phyloP scores from a whole-genome alignment of 2,797 vertebrate genomes.

The Xenops minutus region DNA sequence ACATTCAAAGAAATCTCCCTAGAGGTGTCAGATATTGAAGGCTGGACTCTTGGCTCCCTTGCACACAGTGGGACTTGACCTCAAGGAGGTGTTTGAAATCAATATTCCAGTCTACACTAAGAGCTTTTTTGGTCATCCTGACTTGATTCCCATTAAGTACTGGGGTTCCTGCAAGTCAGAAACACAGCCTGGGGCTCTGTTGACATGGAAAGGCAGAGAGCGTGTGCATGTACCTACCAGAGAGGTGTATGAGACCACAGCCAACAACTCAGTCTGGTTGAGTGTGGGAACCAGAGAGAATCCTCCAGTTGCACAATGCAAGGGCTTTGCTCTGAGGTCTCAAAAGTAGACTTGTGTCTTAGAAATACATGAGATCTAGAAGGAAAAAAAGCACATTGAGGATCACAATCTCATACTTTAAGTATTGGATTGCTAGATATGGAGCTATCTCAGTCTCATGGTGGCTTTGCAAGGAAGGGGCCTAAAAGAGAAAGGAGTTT shows the following conservation, averaged over 20 bases:
- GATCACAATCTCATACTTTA: neutral
- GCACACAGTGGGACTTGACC: neutral
- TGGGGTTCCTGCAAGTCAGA: neutral
- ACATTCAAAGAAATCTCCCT: neutral
- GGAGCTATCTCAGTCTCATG: neutral
- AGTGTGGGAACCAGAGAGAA: neutral
- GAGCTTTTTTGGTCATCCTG: neutral
- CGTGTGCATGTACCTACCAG: rapidly evolving
- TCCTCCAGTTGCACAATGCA: neutral
- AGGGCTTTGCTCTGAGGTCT: neutral
- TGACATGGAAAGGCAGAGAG: neutral
- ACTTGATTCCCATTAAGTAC: neutral
- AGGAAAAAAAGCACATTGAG: neutral
- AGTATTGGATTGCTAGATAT: neutral
- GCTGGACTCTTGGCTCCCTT: neutral
- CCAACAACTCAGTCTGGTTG: neutral
- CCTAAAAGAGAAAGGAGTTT: neutral
- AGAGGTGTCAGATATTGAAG: neutral
- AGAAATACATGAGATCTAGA: neutral
- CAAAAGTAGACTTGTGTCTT: neutral
- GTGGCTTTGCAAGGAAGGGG: neutral
- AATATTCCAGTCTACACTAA: neutral
- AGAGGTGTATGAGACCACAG: neutral
- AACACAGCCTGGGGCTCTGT: neutral
- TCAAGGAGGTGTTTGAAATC: neutral